phyloP scores from a whole-genome alignment of 2,113 vertebrate genomes.

The Tyto alba region DNA sequence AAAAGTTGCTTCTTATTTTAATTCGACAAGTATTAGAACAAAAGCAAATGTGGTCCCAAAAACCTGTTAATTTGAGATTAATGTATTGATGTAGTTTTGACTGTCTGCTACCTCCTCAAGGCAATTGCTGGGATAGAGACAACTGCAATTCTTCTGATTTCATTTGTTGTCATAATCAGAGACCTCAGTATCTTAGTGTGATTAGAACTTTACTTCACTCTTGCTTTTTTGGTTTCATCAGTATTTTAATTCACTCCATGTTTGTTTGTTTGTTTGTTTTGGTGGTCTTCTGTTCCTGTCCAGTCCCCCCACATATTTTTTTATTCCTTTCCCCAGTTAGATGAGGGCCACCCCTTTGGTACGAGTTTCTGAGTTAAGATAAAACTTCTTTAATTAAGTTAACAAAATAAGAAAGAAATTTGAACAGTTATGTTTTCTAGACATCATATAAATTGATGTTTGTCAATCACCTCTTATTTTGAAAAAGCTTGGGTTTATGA shows the following conservation, averaged over 20 bases:
- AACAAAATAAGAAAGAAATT: background rate
- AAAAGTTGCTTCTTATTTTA: background rate
- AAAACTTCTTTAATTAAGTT: background rate
- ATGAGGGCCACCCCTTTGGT: background rate
- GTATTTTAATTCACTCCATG: background rate
- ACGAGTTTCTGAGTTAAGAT: background rate
- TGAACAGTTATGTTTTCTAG: background rate
- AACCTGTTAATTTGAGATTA: background rate
- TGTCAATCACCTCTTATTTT: background rate
- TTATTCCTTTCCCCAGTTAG: background rate
- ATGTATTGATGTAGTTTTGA: background rate
- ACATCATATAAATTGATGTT: background rate
- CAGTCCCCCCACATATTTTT: no score
- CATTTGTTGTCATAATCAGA: background rate
- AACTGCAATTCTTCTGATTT: background rate
- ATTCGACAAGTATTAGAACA: background rate
- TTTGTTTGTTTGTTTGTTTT: background rate
- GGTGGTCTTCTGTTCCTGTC: no score
- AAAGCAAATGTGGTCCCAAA: background rate
- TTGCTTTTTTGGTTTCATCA: background rate
- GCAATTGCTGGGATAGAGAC: background rate
- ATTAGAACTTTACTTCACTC: background rate
- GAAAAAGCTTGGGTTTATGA: background rate
- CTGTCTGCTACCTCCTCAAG: background rate
- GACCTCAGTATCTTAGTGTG: background rate